Conservation (phyloP, 1,140 invertebrate genomes). For the Lordiphosa stackelbergi region DNA sequence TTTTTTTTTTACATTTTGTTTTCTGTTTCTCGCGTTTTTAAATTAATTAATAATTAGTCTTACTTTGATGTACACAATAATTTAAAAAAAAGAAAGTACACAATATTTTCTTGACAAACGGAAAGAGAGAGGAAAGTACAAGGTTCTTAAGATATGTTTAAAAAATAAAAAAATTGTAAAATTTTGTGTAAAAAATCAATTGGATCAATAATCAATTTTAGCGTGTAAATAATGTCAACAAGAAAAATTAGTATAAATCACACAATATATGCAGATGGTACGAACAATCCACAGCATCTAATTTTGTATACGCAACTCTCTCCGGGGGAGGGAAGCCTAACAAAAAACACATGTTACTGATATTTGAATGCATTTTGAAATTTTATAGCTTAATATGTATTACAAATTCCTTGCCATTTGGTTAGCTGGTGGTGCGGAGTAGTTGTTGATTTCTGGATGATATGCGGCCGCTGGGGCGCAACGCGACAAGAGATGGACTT, state of each 20-base stretch:
- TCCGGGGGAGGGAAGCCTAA: background rate
- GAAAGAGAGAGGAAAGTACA: constrained; percentile 35
- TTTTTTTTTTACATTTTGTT: constrained; percentile 48
- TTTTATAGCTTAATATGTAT: background rate
- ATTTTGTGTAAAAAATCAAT: constrained; percentile 16
- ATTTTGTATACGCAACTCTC: constrained; percentile 6
- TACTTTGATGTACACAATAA: constrained; percentile 73
- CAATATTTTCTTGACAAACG: constrained; percentile 45
- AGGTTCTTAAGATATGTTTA: constrained; percentile 14
- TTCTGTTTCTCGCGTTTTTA: constrained; percentile 35
- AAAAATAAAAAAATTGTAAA: constrained; percentile 27
- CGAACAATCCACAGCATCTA: constrained; percentile 23
- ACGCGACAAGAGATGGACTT: constrained; percentile 35
- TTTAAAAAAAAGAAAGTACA: constrained; percentile 59
- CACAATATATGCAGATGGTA: constrained; percentile 22
- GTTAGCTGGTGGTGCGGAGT: constrained; percentile 39
- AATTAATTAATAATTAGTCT: constrained; percentile 71
- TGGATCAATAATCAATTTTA: constrained; percentile 15
- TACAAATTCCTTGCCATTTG: constrained; percentile 13
- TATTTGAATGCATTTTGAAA: no score
- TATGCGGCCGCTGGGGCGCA: constrained; percentile 53
- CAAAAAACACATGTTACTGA: no score
- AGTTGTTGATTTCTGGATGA: constrained; percentile 40
- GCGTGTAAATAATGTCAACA: constrained; percentile 26
- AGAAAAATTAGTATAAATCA: constrained; percentile 38